These are phyloP conservation scores for Heterochromis multidens DNA, from an alignment of 2,113 vertebrate species.

Conservation along the genomic window DNA sequence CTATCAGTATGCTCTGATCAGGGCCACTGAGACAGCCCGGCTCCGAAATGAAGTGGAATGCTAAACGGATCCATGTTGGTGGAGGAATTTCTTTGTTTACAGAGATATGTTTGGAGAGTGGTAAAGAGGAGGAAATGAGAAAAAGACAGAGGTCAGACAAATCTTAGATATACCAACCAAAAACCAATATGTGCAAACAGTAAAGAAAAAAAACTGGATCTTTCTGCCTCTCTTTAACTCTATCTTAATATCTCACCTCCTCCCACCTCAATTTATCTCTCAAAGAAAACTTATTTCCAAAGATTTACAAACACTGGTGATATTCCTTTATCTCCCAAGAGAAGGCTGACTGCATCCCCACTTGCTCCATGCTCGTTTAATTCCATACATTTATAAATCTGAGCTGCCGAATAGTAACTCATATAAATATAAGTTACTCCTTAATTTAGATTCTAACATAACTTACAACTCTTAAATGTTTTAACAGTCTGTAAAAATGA, in stretches of 20 bases:
- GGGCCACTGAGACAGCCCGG: background rate
- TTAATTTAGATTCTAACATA: too few species aligned
- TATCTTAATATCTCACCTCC: background rate
- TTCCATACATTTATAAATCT: background rate
- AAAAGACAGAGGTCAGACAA: background rate
- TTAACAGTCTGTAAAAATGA: background rate
- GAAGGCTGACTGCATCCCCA: background rate
- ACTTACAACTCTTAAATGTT: too few species aligned
- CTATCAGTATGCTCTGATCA: background rate
- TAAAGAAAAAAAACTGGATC: background rate
- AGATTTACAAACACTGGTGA: background rate
- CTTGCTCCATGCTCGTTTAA: background rate
- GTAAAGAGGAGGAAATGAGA: background rate
- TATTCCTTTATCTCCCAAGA: constrained; percentile 5
- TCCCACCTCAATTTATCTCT: background rate
- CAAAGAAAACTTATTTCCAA: constrained; percentile 3
- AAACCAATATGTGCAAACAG: background rate
- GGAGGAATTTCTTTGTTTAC: constrained; percentile 29
- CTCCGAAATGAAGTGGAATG: constrained; percentile 6
- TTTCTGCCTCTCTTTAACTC: background rate
- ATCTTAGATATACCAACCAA: background rate
- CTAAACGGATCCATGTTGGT: constrained; percentile 25
- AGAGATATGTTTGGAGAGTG: constrained; percentile 3
- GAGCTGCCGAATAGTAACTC: background rate
- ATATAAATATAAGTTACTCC: too few species aligned